Conservation (phyloP, 2,113 vertebrate species). For the Channa maculata region DNA sequence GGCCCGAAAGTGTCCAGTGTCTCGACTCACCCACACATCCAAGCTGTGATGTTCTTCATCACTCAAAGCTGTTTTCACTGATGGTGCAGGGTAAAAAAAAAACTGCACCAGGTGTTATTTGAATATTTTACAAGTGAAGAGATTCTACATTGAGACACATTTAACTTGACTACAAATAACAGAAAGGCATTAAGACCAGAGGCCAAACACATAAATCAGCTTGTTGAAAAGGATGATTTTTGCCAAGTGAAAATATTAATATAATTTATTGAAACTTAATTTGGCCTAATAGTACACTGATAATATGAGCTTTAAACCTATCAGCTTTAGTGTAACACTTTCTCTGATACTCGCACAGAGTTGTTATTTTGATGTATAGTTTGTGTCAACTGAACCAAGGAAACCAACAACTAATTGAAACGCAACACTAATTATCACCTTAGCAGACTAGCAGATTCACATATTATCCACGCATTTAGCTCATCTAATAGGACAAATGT, state of each 20-base stretch:
- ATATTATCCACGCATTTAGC: neutral
- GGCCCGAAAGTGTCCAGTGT: conserved; percentile 31
- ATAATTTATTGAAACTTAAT: neutral
- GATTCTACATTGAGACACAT: neutral
- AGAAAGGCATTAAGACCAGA: conserved; percentile 5
- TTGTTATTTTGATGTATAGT: neutral
- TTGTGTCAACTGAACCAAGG: neutral
- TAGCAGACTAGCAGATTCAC: neutral
- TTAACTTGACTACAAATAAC: conserved; percentile 33
- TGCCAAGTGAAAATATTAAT: neutral
- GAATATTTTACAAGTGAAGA: conserved; percentile 53
- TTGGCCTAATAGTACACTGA: neutral
- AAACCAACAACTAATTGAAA: neutral
- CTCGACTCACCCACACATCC: conserved; percentile 41
- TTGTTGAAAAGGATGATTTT: neutral
- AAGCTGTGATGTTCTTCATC: conserved; percentile 66
- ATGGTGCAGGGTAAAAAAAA: conserved; percentile 43
- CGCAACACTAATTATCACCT: conserved; percentile 21
- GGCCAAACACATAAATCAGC: neutral
- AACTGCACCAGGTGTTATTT: conserved; percentile 52
- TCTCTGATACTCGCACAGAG: neutral
- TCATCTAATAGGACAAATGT: neutral
- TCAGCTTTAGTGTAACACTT: neutral
- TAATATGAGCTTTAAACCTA: neutral
- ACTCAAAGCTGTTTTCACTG: conserved; percentile 55